phyloP scores from a whole-genome alignment of 92 coral and sea anemone species.

The Porites evermanni region DNA sequence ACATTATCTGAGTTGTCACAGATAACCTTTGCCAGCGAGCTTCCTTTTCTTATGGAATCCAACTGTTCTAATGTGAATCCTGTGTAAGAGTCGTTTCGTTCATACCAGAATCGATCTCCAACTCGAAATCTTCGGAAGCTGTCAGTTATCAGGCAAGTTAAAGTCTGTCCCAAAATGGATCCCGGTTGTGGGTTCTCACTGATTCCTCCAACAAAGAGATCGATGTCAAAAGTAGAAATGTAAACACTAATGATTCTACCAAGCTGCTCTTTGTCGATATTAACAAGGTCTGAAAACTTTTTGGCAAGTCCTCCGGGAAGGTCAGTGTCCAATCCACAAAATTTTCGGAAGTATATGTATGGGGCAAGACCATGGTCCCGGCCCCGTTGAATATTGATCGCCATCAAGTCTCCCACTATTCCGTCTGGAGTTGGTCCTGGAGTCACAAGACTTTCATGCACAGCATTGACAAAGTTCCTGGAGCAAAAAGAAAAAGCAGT shows the following conservation, averaged over 20 bases:
- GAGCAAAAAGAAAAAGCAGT: too few species aligned
- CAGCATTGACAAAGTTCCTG: conserved; percentile 46
- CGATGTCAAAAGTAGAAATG: conserved; percentile 10
- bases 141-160: conserved; percentile 22
- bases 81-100: conserved; percentile 1
- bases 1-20: conserved; percentile 12
- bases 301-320: not conserved
- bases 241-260: not conserved
- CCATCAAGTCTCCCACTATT: conserved; percentile 31
- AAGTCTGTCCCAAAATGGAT: conserved; percentile 23
- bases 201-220: conserved; percentile 37
- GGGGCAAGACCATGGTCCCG: conserved; percentile 68
- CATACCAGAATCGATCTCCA: conserved; percentile 60
- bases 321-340: conserved; percentile 5
- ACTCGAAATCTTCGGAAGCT: conserved; percentile 6
- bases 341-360: conserved; percentile 29
- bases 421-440: conserved; percentile 36
- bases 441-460: conserved; percentile 47
- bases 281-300: not conserved
- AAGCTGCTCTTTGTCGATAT: not conserved
- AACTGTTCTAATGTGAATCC: conserved; percentile 33
- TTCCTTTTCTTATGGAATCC: not conserved
- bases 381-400: conserved; percentile 68
- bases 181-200: conserved; percentile 3
- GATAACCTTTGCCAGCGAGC: conserved; percentile 29